A percentile compares a stretch with the other conserved stretches of the same genome.
Evolutionary conservation across 2,888 invertebrate species (phyloP).

Genomic region (Agrotis exclamationis): DNA sequence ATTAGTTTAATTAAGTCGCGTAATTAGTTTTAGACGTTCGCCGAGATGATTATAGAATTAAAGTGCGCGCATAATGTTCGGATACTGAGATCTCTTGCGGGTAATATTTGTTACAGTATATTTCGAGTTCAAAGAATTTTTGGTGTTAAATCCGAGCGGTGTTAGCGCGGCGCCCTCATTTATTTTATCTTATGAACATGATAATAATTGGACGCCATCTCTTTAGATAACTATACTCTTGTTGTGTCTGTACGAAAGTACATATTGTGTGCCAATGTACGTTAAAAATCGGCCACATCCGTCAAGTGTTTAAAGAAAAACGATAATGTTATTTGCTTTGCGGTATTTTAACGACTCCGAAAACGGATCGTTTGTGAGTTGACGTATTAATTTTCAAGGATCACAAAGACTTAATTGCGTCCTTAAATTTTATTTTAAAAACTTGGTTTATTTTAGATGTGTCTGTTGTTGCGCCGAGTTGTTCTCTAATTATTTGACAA

Average conservation of each 20-base stretch:
- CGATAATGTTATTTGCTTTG: conserved; percentile 79
- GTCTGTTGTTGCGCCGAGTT: conserved; percentile 73
- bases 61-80: conserved; percentile 71
- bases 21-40: conserved; percentile 84
- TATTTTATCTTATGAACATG: conserved; percentile 71
- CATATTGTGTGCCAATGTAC: conserved; percentile 70
- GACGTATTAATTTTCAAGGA: conserved; percentile 85
- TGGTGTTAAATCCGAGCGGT: conserved; percentile 71
- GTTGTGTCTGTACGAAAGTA: conserved; percentile 44
- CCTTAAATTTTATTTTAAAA: conserved; percentile 88
- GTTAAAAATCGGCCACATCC: conserved; percentile 68
- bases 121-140: conserved; percentile 77
- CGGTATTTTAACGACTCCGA: conserved; percentile 83
- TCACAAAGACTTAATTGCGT: conserved; percentile 85
- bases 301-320: conserved; percentile 70
- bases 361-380: conserved; percentile 77
- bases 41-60: conserved; percentile 77
- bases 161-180: conserved; percentile 66
- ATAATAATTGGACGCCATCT: conserved; percentile 69
- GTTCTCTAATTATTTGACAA: conserved; percentile 81
- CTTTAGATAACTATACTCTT: conserved; percentile 53
- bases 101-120: conserved; percentile 73
- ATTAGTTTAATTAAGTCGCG: conserved; percentile 88
- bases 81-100: conserved; percentile 71
- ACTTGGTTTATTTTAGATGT: conserved; percentile 78